These are phyloP conservation scores for Champsocephalus gunnari DNA, from an alignment of 2,797 vertebrate genomes.

Conservation along the genomic window DNA sequence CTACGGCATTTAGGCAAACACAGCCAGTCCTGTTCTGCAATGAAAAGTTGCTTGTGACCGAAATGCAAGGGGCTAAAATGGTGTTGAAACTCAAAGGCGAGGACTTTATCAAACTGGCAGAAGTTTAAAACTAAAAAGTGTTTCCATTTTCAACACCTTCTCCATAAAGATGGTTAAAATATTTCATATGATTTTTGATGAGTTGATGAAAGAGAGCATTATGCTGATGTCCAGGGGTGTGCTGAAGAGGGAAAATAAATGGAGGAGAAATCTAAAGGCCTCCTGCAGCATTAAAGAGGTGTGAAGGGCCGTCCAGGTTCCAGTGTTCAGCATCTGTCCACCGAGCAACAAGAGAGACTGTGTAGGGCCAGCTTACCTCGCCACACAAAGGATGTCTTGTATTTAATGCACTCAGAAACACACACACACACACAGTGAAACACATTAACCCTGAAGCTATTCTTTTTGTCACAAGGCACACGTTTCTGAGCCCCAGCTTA, in stretches of 20 bases:
- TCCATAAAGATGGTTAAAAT: slow-evolving; percentile 65
- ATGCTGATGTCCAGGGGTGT: slow-evolving; percentile 50
- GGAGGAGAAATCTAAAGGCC: slow-evolving; percentile 59
- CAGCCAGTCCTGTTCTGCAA: slow-evolving; percentile 71
- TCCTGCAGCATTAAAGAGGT: slow-evolving; percentile 75
- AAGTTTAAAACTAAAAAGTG: slow-evolving; percentile 49
- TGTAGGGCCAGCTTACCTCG: slow-evolving; percentile 56
- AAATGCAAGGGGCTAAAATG: slow-evolving; percentile 59
- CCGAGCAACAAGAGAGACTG: slow-evolving; percentile 73
- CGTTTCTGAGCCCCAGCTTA: slow-evolving; percentile 82
- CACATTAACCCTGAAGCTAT: slow-evolving; percentile 44
- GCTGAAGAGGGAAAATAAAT: slow-evolving; percentile 39
- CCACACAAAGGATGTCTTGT: slow-evolving; percentile 75
- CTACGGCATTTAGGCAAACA: slow-evolving; percentile 61
- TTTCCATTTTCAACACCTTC: slow-evolving; percentile 71
- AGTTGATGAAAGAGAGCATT: slow-evolving; percentile 76
- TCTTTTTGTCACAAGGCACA: slow-evolving; percentile 73
- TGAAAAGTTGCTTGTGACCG: slow-evolving; percentile 72
- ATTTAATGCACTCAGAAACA: slow-evolving; percentile 43
- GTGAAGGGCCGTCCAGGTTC: slow-evolving; percentile 69
- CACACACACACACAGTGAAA: slow-evolving; percentile 18
- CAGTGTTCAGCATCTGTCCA: slow-evolving; percentile 70
- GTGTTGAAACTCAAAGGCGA: slow-evolving; percentile 51
- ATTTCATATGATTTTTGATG: slow-evolving; percentile 60
- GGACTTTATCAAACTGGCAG: slow-evolving; percentile 51